A percentile compares a stretch with the other conserved stretches of the same genome.
phyloP scores from a whole-genome alignment of 2,888 invertebrate genomes.

The Nomada ferruginata region DNA sequence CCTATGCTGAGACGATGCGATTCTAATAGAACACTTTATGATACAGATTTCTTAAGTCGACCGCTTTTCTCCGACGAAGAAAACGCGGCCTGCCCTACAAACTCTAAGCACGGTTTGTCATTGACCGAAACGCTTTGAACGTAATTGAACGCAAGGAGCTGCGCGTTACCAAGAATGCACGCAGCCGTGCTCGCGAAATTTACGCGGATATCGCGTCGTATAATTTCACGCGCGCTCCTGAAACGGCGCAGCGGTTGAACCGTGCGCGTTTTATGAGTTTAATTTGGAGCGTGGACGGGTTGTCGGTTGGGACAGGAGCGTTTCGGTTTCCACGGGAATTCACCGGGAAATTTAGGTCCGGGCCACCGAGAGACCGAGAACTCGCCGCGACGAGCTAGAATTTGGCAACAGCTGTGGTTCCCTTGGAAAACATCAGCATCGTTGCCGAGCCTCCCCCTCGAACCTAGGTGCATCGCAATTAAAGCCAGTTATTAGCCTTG shows the following conservation, averaged over 20 bases:
- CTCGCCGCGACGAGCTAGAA: constrained; percentile 51
- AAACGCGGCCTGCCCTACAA: too few relatives aligned
- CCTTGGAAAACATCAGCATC: constrained; percentile 27
- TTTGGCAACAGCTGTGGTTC: constrained; percentile 71
- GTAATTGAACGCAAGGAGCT: not conserved
- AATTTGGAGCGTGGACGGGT: constrained; percentile 73
- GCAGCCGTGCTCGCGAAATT: constrained; percentile 2
- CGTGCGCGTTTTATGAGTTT: constrained; percentile 79
- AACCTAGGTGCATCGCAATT: constrained; percentile 53
- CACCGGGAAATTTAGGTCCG: constrained; percentile 64
- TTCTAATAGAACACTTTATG: not conserved
- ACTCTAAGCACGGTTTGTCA: too few relatives aligned
- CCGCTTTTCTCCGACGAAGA: too few relatives aligned
- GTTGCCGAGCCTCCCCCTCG: constrained; percentile 16
- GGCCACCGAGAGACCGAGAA: constrained; percentile 43
- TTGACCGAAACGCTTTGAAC: too few relatives aligned
- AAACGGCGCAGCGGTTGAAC: not conserved
- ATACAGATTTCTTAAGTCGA: too few relatives aligned
- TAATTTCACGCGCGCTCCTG: constrained; percentile 30
- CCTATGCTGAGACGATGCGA: not conserved
- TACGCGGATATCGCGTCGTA: constrained; percentile 31
- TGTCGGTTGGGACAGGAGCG: constrained; percentile 58
- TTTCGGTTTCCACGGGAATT: constrained; percentile 76
- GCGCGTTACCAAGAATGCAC: not conserved
- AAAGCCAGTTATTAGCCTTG: constrained; percentile 42